Evolutionary conservation across 1,140 invertebrate genomes (phyloP).

Genomic region (Microplitis mediator): DNA sequence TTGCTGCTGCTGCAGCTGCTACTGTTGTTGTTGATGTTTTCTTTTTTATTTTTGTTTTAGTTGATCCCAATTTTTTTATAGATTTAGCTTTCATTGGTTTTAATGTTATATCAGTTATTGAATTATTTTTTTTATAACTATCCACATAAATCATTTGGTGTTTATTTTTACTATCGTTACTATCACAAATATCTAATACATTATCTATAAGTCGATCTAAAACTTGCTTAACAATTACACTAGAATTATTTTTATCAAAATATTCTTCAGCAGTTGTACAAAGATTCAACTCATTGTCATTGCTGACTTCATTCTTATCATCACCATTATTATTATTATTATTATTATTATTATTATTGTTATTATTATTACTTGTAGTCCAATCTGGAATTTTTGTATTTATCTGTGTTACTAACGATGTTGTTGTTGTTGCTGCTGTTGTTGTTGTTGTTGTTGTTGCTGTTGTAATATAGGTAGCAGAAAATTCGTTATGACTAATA

Average conservation of each 20-base stretch:
- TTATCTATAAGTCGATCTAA: conserved; percentile 65
- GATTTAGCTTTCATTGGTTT: too few species aligned
- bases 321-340: too few species aligned
- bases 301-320: background rate
- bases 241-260: conserved; percentile 59
- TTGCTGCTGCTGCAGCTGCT: background rate
- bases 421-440: conserved; percentile 47
- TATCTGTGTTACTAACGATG: conserved; percentile 49
- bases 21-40: too few species aligned
- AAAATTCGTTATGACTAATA: conserved; percentile 55
- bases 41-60: background rate
- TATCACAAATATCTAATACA: conserved; percentile 56
- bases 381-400: conserved; percentile 56
- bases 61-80: too few species aligned
- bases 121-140: too few species aligned
- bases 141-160: too few species aligned
- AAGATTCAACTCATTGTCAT: conserved; percentile 60
- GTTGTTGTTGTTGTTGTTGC: conserved; percentile 51
- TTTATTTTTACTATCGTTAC: conserved; percentile 32
- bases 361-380: conserved; percentile 51
- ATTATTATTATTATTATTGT: too few species aligned
- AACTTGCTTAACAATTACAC: conserved; percentile 64
- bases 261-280: conserved; percentile 69
- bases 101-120: too few species aligned
- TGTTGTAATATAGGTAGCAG: conserved; percentile 46